phyloP scores from a whole-genome alignment of 2,888 invertebrate genomes.

The Calameuta filiformis region DNA sequence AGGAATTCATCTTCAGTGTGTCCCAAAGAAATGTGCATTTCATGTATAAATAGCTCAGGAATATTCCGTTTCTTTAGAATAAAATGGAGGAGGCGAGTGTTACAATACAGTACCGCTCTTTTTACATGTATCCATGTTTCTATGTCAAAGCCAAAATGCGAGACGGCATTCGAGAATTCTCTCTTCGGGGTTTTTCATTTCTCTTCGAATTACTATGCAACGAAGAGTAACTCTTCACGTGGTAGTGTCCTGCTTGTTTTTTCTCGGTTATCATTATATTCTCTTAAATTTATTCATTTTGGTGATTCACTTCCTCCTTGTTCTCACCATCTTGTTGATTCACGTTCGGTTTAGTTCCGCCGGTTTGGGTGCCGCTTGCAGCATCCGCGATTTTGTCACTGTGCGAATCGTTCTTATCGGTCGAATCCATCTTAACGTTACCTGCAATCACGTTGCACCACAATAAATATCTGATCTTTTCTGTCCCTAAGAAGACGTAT shows the following conservation, averaged over 20 bases:
- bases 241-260: neutral
- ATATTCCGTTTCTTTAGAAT: neutral
- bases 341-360: slow-evolving; percentile 54
- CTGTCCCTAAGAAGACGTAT: too few species aligned
- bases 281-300: slow-evolving; percentile 55
- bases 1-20: neutral
- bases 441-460: slow-evolving; percentile 38
- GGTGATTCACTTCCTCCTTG: slow-evolving; percentile 64
- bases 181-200: neutral
- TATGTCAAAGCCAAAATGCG: neutral
- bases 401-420: slow-evolving; percentile 60
- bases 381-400: slow-evolving; percentile 60
- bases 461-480: neutral
- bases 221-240: neutral
- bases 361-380: slow-evolving; percentile 51
- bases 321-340: slow-evolving; percentile 59
- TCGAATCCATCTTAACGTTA: slow-evolving; percentile 63
- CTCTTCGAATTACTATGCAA: neutral
- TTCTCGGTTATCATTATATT: neutral
- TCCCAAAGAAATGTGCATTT: neutral
- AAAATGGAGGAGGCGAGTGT: neutral
- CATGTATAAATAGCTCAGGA: neutral
- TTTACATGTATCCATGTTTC: neutral
- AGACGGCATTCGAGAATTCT: neutral
- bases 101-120: neutral